phyloP scores from a whole-genome alignment of 2,888 invertebrate genomes.

The Drosophila mayaguana region DNA sequence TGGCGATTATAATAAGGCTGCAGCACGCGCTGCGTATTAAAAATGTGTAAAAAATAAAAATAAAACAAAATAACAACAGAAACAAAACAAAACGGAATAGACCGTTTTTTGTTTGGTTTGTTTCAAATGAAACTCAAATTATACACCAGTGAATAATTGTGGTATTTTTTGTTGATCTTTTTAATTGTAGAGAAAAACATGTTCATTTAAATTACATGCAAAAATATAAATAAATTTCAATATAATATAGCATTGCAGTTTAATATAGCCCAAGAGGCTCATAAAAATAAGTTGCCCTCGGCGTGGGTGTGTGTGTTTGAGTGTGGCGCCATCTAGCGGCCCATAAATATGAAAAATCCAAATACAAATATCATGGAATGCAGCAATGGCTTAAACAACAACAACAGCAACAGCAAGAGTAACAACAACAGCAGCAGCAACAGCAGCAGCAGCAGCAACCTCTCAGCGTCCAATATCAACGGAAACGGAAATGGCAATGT shows the following conservation, averaged over 20 bases:
- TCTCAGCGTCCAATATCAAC: constrained; percentile 71
- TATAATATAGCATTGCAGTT: constrained; percentile 56
- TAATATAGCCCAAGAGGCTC: constrained; percentile 73
- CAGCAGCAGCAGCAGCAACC: constrained; percentile 29
- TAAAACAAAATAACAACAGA: constrained; percentile 1
- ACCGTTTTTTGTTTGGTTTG: constrained; percentile 9
- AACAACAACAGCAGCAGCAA: constrained; percentile 34
- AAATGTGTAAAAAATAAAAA: not conserved
- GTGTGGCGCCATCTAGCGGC: constrained; percentile 71
- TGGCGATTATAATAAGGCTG: constrained; percentile 13
- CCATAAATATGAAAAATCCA: constrained; percentile 81
- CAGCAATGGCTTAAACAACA: constrained; percentile 63
- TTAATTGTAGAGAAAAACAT: constrained; percentile 52
- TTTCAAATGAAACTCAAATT: constrained; percentile 72
- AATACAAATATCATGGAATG: constrained; percentile 81
- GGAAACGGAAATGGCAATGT: constrained; percentile 80
- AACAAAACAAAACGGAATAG: constrained; percentile 14
- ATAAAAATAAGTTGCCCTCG: constrained; percentile 59
- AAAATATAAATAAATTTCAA: constrained; percentile 28
- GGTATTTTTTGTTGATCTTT: constrained; percentile 47
- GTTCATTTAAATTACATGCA: constrained; percentile 15
- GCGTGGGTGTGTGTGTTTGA: constrained; percentile 13
- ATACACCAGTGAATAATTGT: constrained; percentile 78
- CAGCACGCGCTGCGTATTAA: constrained; percentile 33
- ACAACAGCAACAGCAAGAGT: constrained; percentile 51